Base-by-base conservation (phyloP, 2,888 invertebrate genomes). In the Luperina testacea region DNA sequence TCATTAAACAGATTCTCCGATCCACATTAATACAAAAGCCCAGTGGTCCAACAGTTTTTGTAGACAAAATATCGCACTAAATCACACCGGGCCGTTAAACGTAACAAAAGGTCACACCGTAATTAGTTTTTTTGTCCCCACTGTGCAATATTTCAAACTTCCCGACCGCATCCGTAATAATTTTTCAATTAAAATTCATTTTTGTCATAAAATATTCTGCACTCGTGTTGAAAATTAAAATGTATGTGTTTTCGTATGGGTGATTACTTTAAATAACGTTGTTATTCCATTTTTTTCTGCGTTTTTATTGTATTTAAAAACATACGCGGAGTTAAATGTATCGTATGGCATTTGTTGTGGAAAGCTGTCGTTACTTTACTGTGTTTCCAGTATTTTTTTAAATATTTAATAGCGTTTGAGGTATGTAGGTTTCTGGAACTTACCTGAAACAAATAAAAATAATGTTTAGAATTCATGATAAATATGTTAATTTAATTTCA, bases 111-210 rank as follows among this genome's bases (percentile, higher is more conserved):
- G 92, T 91, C 92, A 91, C 88, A 88, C 90, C 87, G 91, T 94
- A 95, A 95, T 95, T 94, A 94, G 93, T 94, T 95, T 95, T 95
- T 95, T 94, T 90, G 89, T 83, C 90, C 85, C 89, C 91, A 90
- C 91, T 84, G 90, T 88, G 92, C 93, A 91, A 94, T 95, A 95
- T 94, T 93, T 96, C 93, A 95, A 89, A 87, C 88, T 89, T 90
- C 89, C 88, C 92, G 89, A 91, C 93, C 94, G 90, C 94, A 93
- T 93, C 87, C 91, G 94, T 94, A 93, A 94, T 94, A 93, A 94
- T 94, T 94, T 94, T 93, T 92, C 94, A 94, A 94, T 95, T 94
- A 94, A 92, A 92, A 92, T 92, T 91, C 91, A 90, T 92, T 92
- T 92, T 91, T 90, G 88, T 85, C 87, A 88, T 89, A 88, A 89